phyloP scores from a whole-genome alignment of 2,888 invertebrate genomes.

The Dasypolia templi region DNA sequence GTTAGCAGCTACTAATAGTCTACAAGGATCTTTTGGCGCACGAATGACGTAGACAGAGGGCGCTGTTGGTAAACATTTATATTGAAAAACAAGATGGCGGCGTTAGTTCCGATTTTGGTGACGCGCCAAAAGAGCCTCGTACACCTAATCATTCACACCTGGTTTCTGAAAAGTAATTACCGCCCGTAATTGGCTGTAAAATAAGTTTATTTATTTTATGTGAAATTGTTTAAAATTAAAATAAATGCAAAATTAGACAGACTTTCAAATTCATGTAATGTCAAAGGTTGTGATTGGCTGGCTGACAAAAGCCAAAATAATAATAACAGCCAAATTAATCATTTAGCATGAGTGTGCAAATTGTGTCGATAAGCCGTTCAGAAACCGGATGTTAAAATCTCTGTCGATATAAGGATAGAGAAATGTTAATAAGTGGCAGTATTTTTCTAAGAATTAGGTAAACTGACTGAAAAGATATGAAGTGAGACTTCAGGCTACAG shows the following conservation, averaged over 20 bases:
- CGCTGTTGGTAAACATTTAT: not conserved
- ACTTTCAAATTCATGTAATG: not conserved
- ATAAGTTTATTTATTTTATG: too few species aligned
- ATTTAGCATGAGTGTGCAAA: not conserved
- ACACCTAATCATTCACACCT: not conserved
- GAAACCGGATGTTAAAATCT: not conserved
- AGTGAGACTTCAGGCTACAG: not conserved
- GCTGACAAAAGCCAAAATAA: too few species aligned
- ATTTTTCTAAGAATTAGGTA: conserved; percentile 4
- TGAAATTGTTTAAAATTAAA: too few species aligned
- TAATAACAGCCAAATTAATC: not conserved
- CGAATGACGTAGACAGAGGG: not conserved
- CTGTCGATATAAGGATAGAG: not conserved
- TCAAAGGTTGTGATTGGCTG: not conserved
- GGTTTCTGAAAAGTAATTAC: not conserved
- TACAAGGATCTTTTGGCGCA: not conserved
- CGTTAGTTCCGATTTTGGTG: not conserved
- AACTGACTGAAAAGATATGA: conserved; percentile 4
- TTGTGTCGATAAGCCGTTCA: not conserved
- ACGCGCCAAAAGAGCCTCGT: not conserved
- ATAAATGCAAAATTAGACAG: not conserved
- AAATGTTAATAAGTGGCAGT: conserved; percentile 4
- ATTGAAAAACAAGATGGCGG: not conserved
- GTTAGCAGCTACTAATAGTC: conserved; percentile 66
- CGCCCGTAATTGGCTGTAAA: too few species aligned